Base-by-base conservation (phyloP, 2,797 vertebrate genomes). In the Melanotaenia pygmaea region DNA sequence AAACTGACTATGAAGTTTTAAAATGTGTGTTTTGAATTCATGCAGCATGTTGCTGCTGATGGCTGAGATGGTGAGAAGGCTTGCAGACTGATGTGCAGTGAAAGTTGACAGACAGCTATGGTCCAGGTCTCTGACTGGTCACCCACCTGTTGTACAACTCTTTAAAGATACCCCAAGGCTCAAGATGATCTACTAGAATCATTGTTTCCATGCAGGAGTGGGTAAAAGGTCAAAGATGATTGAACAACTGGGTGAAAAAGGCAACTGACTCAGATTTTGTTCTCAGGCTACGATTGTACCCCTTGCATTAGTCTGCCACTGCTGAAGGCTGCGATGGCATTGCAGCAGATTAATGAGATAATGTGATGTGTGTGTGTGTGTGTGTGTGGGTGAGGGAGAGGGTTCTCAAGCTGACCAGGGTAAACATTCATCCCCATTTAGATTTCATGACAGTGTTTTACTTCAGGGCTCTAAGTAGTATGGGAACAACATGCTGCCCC, bases 161-260 rank as follows among this genome's bases (percentile, higher is more conserved):
- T 43, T 84, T 78, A 47, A 67, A 79, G 59, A 88, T 54, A 60
- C 59, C 65, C 54, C 26, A 65, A 62, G 40, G 32, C 26, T 78
- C 18, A 10, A 70, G 47, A 62, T 59, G 74, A 76, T 79, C 76
- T 73, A 37, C 64, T 6, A 64, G 74, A 74, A 83, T 72, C 70
- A 18, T 77, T 28, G 60, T 67, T 59, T 68, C 12, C 32, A 26
- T 57, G 63, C 70, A 50, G 59, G 40, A 64, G 54, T 14, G 74
- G 70, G 70, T 56, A 51, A 65, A 63, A 81, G 84, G 77, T 84
- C 70, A 79, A 74, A 53, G 54, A 62, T 79, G 75, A 69, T 59
- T 74, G 73, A 80, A 78, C 54, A 63, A 73, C 34, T 34, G 24
- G 65, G 70, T 67, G 60, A 69, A 72, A 78, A 63, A 79, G 65